Evolutionary conservation across 2,113 vertebrate genomes (phyloP).

Genomic region (Ardeotis arabs): DNA sequence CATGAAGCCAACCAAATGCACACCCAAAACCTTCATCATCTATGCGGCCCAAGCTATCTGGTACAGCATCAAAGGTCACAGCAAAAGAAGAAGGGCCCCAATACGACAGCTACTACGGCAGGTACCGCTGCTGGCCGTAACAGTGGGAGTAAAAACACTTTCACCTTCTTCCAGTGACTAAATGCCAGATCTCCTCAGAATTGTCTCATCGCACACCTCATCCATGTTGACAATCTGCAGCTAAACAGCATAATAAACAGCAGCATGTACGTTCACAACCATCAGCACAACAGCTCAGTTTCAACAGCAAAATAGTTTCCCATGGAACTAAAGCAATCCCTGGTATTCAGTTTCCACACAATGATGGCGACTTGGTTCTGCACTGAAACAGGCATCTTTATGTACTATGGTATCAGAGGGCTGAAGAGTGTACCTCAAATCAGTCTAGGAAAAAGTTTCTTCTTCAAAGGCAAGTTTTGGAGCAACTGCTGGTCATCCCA

Average conservation of each 20-base stretch:
- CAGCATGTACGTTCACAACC: not conserved
- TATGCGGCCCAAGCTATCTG: not conserved
- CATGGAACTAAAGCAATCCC: not conserved
- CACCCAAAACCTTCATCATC: not conserved
- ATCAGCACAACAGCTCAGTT: not conserved
- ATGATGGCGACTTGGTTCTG: not conserved
- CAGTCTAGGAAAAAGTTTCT: not conserved
- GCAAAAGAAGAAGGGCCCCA: not conserved
- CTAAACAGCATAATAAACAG: not conserved
- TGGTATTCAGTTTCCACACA: not conserved
- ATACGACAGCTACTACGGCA: accelerated
- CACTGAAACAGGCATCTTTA: not conserved
- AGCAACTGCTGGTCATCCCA: not conserved
- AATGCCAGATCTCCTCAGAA: not conserved
- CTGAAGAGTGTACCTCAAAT: not conserved
- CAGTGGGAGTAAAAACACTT: not conserved
- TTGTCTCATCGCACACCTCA: not conserved
- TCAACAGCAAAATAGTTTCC: not conserved
- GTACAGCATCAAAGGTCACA: not conserved
- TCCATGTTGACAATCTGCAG: not conserved
- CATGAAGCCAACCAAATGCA: not conserved
- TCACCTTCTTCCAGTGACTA: not conserved
- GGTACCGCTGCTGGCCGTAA: not conserved
- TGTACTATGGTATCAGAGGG: not conserved
- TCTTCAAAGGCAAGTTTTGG: not conserved